Evolutionary conservation across 2,888 invertebrate genomes (phyloP), one percentile per base, ranked within the genome.

Genomic region (Deroplatys truncata): DNA sequence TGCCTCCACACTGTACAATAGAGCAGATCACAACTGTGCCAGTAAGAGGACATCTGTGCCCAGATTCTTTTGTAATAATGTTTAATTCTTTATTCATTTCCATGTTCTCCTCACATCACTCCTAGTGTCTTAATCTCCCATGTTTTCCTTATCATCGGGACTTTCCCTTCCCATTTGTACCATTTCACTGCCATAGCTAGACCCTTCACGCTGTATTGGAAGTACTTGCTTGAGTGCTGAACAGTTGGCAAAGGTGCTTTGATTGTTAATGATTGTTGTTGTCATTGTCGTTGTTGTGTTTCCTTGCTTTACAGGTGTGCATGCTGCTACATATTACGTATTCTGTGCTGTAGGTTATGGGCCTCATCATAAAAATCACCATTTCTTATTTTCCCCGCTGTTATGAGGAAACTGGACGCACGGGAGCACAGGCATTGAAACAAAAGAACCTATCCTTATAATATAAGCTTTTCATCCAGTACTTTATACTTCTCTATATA

Each of bases 261-360:
- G 89, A 90, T 91, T 91, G 91, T 91, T 90, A 88, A 90, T 91
- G 90, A 90, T 91, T 91, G 91, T 91, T 91, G 90, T 91, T 91
- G 91, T 91, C 90, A 90, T 91, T 91, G 90, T 91, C 56, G 56
- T 90, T 90, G 91, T 91, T 88, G 90, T 91, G 90, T 91, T 89
- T 91, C 91, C 91, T 91, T 91, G 91, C 91, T 91, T 91, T 91
- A 88, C 91, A 91, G 91, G 91, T 91, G 91, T 91, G 91, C 91
- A 91, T 91, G 91, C 91, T 90, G 91, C 91, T 91, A 91, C 91
- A 43, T 89, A 90, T 90, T 91, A 90, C 90, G 88, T 90, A 90
- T 89, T 88, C 91, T 90, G 89, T 91, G 91, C 91, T 90, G 91
- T 91, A 91, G 91, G 91, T 91, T 90, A 89, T 90, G 91, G 91